Evolutionary conservation across 2,888 invertebrate genomes (phyloP).

Genomic region (Drosophila ezoana): DNA sequence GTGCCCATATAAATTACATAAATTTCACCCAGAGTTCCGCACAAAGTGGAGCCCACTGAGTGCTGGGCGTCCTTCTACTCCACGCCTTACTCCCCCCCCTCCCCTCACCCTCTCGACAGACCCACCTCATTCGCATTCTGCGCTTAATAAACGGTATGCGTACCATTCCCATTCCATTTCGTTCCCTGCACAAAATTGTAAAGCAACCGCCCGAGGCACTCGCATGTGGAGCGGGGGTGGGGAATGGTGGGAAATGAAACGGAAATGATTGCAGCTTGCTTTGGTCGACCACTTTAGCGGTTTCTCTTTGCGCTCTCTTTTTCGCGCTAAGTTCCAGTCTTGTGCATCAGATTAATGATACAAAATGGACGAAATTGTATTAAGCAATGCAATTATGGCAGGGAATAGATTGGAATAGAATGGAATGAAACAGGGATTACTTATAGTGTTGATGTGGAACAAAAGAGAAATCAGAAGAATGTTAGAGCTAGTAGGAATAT

Average conservation of each 20-base stretch:
- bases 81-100: neutral
- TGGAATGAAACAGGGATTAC: neutral
- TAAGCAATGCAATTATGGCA: neutral
- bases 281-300: neutral
- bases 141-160: slow-evolving; percentile 36
- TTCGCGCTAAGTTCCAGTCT: neutral
- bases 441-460: neutral
- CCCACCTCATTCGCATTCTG: slow-evolving; percentile 34
- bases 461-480: too few relatives aligned
- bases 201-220: neutral
- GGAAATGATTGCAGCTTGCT: slow-evolving; percentile 7
- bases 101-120: neutral
- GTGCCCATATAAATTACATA: slow-evolving; percentile 85
- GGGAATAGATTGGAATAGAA: slow-evolving; percentile 1
- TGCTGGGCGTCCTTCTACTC: slow-evolving; percentile 14
- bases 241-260: neutral
- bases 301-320: neutral
- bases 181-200: neutral
- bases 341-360: slow-evolving; percentile 33
- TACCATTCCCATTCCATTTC: slow-evolving; percentile 8
- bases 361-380: slow-evolving; percentile 39
- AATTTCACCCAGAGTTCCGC: slow-evolving; percentile 79
- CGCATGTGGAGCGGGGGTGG: neutral
- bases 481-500: neutral
- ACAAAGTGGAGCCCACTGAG: slow-evolving; percentile 36